phyloP scores from a whole-genome alignment of 2,113 vertebrate genomes.

The Leuciscus idus region DNA sequence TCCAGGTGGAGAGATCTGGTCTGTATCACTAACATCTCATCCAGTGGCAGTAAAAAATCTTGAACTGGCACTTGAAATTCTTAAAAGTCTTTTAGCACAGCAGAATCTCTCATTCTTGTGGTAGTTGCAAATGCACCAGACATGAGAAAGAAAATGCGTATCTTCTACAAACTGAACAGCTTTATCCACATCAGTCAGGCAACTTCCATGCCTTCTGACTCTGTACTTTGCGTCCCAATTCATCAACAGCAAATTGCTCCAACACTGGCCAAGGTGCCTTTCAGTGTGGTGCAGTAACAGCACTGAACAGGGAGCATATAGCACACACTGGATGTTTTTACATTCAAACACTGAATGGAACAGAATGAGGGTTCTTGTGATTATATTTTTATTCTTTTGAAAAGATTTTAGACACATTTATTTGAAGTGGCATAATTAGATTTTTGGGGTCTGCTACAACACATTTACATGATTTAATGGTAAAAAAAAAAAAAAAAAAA shows the following conservation, averaged over 20 bases:
- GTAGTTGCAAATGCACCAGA: neutral
- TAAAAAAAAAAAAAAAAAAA: too few species aligned
- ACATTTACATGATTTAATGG: too few species aligned
- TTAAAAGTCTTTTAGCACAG: neutral
- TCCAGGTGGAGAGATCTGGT: neutral
- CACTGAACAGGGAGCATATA: neutral
- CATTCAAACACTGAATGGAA: neutral
- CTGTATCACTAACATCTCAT: neutral
- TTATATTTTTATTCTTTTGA: too few species aligned
- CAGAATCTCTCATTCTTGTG: neutral
- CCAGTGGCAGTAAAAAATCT: neutral
- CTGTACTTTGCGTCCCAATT: neutral
- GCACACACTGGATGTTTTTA: neutral
- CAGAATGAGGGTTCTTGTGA: too few species aligned
- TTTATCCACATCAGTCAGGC: neutral
- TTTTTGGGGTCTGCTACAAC: too few species aligned
- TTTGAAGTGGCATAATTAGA: too few species aligned
- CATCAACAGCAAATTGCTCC: neutral
- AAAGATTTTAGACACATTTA: too few species aligned
- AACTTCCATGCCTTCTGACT: neutral
- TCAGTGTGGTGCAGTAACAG: neutral
- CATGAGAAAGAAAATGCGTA: neutral
- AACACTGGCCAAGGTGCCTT: neutral
- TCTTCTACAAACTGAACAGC: neutral
- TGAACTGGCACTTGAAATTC: neutral